Base-by-base conservation (phyloP, 2,888 invertebrate species). In the Drosophila atripex region DNA sequence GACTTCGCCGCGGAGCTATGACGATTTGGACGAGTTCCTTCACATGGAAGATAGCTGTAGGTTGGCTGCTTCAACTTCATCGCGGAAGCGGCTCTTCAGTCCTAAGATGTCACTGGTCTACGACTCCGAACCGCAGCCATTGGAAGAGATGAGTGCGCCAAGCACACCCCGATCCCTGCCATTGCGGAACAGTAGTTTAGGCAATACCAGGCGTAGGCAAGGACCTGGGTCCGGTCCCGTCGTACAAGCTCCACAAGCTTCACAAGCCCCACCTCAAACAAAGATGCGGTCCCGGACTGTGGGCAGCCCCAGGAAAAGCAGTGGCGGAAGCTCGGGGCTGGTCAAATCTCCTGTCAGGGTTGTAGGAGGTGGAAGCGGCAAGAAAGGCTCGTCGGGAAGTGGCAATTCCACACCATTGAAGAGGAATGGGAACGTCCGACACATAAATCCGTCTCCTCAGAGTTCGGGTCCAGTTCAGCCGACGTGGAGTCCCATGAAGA, bases 51-150 rank as follows among this genome's bases (percentile, higher is more conserved):
- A 47, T 18, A 45, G 23, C 43, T 38, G 46, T 3, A 45, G 28
- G 3, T 12, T 4, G 21, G 8, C 3, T 0, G 1, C 56, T 43
- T 5, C 51, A 28, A 2, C 25, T n/a, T 50, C 71, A 5, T 69
- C 66, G 12, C 71, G 82, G 9, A 80, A 82, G 43, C 70, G 79
- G 3, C 69, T 85, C 28, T 80, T 80, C 7, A 66, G 60, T 1
- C 41, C 66, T 1, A 38, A 58, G 2, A 16, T 25, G 14, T 16
- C 41, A 1, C 25, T 49, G 1, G 35, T 23, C 25, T 70, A 56
- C 28, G 64, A 71, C 14, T 50, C 57, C 1, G 59, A 66, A 12
- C 49, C 54, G 18, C 61, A 51, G 35, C 45, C 8, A 2, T 39
- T 57, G 14, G 47, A 39, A 3, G 16, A 14, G 1, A 41, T 11